Percentiles rank a stretch among this genome's conserved stretches.
These are phyloP conservation scores for Nasonia longicornis DNA, from an alignment of 1,140 invertebrate species.

Conservation along the genomic window DNA sequence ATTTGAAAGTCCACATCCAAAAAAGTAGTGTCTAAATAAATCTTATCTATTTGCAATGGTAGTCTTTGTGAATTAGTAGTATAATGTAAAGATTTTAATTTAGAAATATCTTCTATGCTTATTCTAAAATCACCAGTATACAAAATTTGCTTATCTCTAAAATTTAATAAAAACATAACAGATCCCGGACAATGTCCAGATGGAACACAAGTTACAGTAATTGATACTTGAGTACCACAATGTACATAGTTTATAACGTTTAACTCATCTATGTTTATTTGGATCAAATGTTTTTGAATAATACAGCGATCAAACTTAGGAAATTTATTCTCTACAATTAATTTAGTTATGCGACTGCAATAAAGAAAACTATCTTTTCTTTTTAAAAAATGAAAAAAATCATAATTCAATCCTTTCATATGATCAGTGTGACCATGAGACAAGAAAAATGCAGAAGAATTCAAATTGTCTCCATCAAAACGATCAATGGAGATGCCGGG, in stretches of 20 bases:
- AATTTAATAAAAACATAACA: constrained; percentile 80
- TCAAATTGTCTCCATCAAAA: constrained; percentile 70
- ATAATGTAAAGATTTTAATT: constrained; percentile 71
- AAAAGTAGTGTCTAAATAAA: constrained; percentile 83
- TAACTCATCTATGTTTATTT: constrained; percentile 42
- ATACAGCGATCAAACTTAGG: not conserved
- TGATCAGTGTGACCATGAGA: constrained; percentile 79
- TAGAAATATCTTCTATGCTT: constrained; percentile 68
- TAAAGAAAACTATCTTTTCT: constrained; percentile 56
- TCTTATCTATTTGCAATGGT: constrained; percentile 66
- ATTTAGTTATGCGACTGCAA: constrained; percentile 60
- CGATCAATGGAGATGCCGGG: constrained; percentile 74
- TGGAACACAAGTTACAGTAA: constrained; percentile 74
- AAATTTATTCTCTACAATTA: constrained; percentile 52
- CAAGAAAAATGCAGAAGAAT: constrained; percentile 74
- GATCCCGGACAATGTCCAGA: constrained; percentile 81
- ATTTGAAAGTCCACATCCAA: constrained; percentile 65
- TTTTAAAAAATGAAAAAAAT: constrained; percentile 54
- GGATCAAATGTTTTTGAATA: constrained; percentile 1
- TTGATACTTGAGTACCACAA: constrained; percentile 50
- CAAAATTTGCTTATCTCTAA: constrained; percentile 67
- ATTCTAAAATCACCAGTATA: constrained; percentile 82
- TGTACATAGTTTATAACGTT: constrained; percentile 54
- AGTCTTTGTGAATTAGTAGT: constrained; percentile 50
- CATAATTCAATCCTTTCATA: constrained; percentile 70